phyloP scores from a whole-genome alignment of 2,797 vertebrate genomes.

The Halcyon chelicuti region DNA sequence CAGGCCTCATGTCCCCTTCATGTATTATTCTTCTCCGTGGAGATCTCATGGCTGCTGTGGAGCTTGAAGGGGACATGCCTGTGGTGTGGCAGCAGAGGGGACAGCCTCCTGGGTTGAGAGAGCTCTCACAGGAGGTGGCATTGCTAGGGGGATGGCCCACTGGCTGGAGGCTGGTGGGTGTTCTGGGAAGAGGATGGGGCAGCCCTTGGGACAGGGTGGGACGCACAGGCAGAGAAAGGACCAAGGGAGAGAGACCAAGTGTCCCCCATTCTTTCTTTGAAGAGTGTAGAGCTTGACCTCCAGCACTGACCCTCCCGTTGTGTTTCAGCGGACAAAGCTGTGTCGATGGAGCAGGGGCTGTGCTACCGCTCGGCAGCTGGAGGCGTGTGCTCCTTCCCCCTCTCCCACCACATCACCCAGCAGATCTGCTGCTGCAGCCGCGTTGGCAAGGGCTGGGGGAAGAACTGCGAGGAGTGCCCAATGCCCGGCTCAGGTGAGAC shows the following conservation, averaged over 20 bases:
- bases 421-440: slow-evolving; percentile 99
- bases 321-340: slow-evolving; percentile 85
- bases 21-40: neutral
- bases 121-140: neutral
- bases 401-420: slow-evolving; percentile 92
- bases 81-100: neutral
- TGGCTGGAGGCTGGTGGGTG: neutral
- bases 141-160: neutral
- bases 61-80: neutral
- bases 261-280: neutral
- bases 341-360: slow-evolving; percentile 88
- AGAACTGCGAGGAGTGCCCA: slow-evolving; percentile 89
- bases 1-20: neutral
- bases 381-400: slow-evolving; percentile 86
- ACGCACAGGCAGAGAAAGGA: neutral
- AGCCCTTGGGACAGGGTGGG: neutral
- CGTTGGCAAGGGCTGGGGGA: slow-evolving; percentile 94
- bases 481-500: slow-evolving; percentile 88
- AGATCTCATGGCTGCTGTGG: neutral
- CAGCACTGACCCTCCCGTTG: neutral
- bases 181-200: neutral
- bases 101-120: neutral
- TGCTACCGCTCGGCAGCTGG: slow-evolving; percentile 86
- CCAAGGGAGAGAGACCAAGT: neutral
- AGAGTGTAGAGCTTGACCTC: neutral